Percentiles rank a stretch among this genome's conserved stretches.
Conservation (phyloP, 2,797 vertebrate genomes). For the Danio albolineatus region DNA sequence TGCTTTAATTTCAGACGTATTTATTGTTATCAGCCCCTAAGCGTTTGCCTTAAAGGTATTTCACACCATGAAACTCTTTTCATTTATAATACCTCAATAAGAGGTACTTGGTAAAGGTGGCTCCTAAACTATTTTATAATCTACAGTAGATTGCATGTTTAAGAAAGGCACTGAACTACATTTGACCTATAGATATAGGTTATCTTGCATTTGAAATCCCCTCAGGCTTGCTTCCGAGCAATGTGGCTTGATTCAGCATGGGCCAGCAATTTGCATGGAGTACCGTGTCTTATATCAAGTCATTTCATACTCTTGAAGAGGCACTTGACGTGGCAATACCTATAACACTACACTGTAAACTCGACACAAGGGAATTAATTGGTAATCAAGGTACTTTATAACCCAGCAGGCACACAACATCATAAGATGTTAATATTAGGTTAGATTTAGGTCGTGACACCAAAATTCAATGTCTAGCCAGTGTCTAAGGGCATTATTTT, state of each 20-base stretch:
- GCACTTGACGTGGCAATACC: not conserved
- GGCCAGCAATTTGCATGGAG: not conserved
- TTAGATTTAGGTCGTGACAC: no score
- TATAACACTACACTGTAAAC: not conserved
- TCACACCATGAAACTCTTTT: conserved; percentile 4
- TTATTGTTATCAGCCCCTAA: not conserved
- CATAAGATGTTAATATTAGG: no score
- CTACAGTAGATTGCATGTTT: not conserved
- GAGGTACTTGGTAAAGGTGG: conserved; percentile 25
- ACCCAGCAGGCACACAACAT: not conserved
- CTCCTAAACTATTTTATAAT: not conserved
- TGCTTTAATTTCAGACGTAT: not conserved
- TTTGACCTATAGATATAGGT: conserved; percentile 18
- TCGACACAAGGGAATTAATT: conserved; percentile 16
- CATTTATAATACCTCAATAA: conserved; percentile 7
- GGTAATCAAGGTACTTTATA: conserved; percentile 5
- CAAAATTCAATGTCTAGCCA: no score
- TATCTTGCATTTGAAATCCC: not conserved
- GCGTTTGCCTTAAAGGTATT: not conserved
- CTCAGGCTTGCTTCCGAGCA: not conserved
- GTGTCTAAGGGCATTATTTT: no score
- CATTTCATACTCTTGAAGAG: not conserved
- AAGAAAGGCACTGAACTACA: conserved; percentile 8
- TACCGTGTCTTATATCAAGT: conserved; percentile 7
- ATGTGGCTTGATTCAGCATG: not conserved